phyloP scores from a whole-genome alignment of 2,797 vertebrate genomes.

The Poecilia gillii region DNA sequence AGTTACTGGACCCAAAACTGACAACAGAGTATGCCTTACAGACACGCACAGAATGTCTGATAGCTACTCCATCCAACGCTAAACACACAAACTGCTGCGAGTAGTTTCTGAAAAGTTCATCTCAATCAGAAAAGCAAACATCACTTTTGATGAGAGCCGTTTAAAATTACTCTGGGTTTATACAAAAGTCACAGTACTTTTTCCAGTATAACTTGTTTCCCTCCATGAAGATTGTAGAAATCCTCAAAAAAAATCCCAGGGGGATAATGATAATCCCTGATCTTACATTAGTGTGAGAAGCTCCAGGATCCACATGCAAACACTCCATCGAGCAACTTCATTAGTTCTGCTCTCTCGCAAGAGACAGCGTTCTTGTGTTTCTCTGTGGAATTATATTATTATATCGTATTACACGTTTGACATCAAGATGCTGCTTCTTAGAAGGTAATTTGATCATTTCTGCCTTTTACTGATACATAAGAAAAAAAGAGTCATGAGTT shows the following conservation, averaged over 20 bases:
- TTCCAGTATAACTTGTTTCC: constrained; percentile 47
- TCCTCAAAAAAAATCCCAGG: constrained; percentile 55
- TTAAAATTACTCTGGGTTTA: constrained; percentile 18
- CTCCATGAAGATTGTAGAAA: constrained; percentile 43
- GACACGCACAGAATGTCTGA: constrained; percentile 1
- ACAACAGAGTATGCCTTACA: constrained; percentile 24
- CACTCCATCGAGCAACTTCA: constrained; percentile 49
- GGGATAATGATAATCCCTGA: constrained; percentile 68
- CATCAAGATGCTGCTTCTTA: constrained; percentile 21
- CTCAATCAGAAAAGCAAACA: constrained; percentile 1
- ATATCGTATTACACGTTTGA: constrained; percentile 33
- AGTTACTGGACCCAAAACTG: constrained; percentile 40
- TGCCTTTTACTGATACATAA: constrained; percentile 28
- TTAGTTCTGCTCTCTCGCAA: constrained; percentile 57
- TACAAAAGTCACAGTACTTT: constrained; percentile 30
- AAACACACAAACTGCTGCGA: constrained; percentile 8
- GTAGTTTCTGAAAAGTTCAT: constrained; percentile 2
- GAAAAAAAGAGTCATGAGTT: constrained; percentile 24
- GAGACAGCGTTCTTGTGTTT: constrained; percentile 13
- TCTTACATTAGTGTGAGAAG: constrained; percentile 57
- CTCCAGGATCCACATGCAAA: constrained; percentile 59
- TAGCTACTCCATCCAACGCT: constrained; percentile 1
- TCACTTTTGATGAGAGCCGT: constrained; percentile 5
- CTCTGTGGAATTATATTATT: constrained; percentile 20
- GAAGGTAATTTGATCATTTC: constrained; percentile 38